Base-by-base conservation (phyloP, 1,140 invertebrate genomes). In the Euglossa dilemma region DNA sequence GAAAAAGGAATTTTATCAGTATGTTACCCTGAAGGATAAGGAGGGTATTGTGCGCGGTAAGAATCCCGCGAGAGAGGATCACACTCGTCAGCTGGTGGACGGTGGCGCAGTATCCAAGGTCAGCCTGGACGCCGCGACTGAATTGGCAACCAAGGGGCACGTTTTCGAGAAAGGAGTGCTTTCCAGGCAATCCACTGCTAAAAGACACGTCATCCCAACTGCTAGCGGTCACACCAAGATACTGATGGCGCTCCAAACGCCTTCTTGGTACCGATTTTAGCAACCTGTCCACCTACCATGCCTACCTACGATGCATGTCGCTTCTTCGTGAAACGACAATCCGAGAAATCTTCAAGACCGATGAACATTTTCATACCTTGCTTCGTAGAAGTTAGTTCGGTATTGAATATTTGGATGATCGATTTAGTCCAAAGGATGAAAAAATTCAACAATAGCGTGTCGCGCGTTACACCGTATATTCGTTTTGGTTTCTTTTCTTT, bases 181-280 rank as follows among this genome's bases (percentile, higher is more conserved):
- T 0, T 88, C 94, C 11, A 91, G 93, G 45, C 91, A 91, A 85
- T 90, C 90, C 4, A 25, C 90, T 11, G 77, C 89, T 5, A 70
- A 91, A 23, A 91, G 91, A 77, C 92, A 93, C 83, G 91, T 91
- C 4, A 64, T 70, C 0, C 70, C 91, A 14, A 93, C 93, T 0
- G 91, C 93, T 2, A 92, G 90, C 18, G 93, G 93, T 3, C 92
- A 91, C 20, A 94, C 93, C 52, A 92, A 90, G 85, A 94, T 94
- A 78, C 85, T 94, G 23, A 92, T 94, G 84, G 93, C 93, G 0
- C 87, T 94, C 9, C 92, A 94, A 66, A 93, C 89, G 76, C 94
- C 94, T 9, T 93, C 93, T 76, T 94, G 94, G 94, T 94, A 94
- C 74, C 91, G 93, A 67, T 94, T 94, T 83, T 94, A 91, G 90